These are phyloP conservation scores for Acholoe squamosa DNA, from an alignment of 2,888 invertebrate species.

Conservation along the genomic window DNA sequence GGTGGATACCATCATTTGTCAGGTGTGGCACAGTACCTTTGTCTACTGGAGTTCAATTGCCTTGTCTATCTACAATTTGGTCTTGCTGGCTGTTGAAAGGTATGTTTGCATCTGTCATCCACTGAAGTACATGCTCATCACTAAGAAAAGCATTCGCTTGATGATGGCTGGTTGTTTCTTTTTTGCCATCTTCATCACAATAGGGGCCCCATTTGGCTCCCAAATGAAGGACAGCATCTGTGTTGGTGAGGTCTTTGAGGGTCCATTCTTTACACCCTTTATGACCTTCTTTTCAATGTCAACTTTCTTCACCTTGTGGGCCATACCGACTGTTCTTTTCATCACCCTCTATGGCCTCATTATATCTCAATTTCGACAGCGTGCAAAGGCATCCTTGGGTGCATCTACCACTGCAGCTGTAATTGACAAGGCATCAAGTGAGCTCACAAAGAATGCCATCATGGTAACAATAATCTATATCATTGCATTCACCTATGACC, in stretches of 20 bases:
- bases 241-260: neutral
- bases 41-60: neutral
- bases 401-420: neutral
- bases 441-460: conserved; percentile 47
- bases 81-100: neutral
- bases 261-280: neutral
- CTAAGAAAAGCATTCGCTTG: neutral
- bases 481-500: neutral
- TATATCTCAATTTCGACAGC: neutral
- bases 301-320: neutral
- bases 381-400: neutral
- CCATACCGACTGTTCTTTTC: neutral
- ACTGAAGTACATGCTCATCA: neutral
- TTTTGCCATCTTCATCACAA: neutral
- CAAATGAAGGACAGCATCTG: neutral
- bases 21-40: neutral
- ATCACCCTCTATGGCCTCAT: neutral
- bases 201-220: neutral
- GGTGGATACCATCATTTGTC: neutral
- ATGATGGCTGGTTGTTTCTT: neutral
- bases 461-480: conserved; percentile 32
- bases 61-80: neutral
- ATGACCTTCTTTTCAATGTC: neutral
- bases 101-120: neutral
- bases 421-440: conserved; percentile 7